Base-by-base conservation (phyloP, 2,113 vertebrate genomes). In the Brachyhypopomus occidentalis region DNA sequence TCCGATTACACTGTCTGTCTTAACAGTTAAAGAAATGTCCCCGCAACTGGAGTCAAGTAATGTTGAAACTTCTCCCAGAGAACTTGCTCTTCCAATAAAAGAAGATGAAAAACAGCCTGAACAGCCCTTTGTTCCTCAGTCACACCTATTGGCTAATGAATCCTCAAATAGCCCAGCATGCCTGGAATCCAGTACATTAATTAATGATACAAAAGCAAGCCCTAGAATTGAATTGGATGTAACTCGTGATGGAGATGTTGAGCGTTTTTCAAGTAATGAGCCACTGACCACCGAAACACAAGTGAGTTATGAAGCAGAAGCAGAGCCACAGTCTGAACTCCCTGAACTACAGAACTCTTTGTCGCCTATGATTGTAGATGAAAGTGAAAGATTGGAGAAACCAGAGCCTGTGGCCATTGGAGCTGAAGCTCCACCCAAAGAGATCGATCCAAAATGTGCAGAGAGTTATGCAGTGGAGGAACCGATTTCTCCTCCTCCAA, bases 221-320 rank as follows among this genome's bases (percentile, higher is more conserved):
- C 88, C 1, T 34, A 86, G 88, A 0, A 90, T 91, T 82, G 88
- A 94, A 71, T 92, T 92, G 3, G 11, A 90, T 19, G 36, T 82
- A 5, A 48, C 78, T 41, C 25, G 66, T 27, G 48, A 72, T 23
- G n/a, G 19, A 20, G 66, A 76, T 72, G 14, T 20, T 0, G 94
- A 95, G 25, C 91, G 89, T 82, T 83, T 90, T 76, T 92, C 86
- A 0, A 89, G 83, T 20, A 79, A 90, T 72, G 94, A 95, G 59
- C 91, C 91, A 56, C 94, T 91, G 4, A 93, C 94, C 76, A 92
- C 93, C 0, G 94, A 95, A n/a, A 88, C 94, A 27, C 93, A 94
- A 0, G 91, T 93, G 12, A 89, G 71, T 66, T 86, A 86, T 70
- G 93, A 95, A 78, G 84, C 92, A 38, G 95, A 97, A 70, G 52